Conservation (phyloP, 1,140 invertebrate species). For the Drosophila erecta region DNA sequence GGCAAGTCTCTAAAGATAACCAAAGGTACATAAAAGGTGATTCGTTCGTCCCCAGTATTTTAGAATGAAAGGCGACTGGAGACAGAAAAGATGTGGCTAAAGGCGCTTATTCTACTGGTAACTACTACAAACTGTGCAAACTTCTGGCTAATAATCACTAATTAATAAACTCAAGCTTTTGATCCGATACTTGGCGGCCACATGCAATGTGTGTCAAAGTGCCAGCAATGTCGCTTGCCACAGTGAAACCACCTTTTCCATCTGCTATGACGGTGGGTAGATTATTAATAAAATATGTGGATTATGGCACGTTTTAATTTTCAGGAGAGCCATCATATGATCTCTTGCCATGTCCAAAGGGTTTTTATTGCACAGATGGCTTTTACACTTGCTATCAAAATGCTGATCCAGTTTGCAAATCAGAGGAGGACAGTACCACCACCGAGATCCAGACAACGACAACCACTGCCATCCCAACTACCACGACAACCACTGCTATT, state of each 20-base stretch:
- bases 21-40: slow-evolving; percentile 29
- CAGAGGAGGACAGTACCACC: slow-evolving; percentile 6
- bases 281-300: not conserved
- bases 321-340: slow-evolving; percentile 23
- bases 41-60: slow-evolving; percentile 50
- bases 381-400: slow-evolving; percentile 49
- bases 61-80: slow-evolving; percentile 35
- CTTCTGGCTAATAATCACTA: not conserved
- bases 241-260: slow-evolving; percentile 47
- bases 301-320: not conserved
- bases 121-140: not conserved
- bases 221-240: slow-evolving; percentile 49
- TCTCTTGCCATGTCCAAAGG: slow-evolving; percentile 27
- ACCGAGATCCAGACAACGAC: slow-evolving; percentile 1
- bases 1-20: slow-evolving; percentile 36
- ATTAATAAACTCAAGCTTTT: slow-evolving; percentile 32
- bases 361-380: slow-evolving; percentile 47
- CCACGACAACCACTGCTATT: not conserved
- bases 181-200: slow-evolving; percentile 14
- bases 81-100: slow-evolving; percentile 47
- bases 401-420: slow-evolving; percentile 25
- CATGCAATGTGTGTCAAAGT: slow-evolving; percentile 53
- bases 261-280: slow-evolving; percentile 43
- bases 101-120: slow-evolving; percentile 52
- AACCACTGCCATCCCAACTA: slow-evolving; percentile 2